These are phyloP conservation scores for Ciona savignyi DNA, from an alignment of 23 tunicate species.

Conservation along the genomic window DNA sequence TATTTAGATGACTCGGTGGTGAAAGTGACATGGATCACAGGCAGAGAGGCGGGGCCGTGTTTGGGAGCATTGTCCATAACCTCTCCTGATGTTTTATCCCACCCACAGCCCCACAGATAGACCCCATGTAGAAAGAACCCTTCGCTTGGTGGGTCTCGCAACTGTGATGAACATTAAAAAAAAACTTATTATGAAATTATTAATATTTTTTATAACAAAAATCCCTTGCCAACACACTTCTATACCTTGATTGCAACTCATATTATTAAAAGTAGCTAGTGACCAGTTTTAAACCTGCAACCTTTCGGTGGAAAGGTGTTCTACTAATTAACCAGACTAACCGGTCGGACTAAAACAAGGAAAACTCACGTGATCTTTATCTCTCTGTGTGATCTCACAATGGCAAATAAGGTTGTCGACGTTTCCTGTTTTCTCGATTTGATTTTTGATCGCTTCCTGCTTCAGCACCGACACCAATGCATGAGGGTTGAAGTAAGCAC, in stretches of 20 bases:
- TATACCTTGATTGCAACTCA: too few species aligned
- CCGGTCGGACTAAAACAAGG: too few species aligned
- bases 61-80: slow-evolving; percentile 77
- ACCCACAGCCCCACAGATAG: slow-evolving; percentile 77
- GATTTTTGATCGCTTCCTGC: slow-evolving; percentile 70
- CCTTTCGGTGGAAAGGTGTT: too few species aligned
- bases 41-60: slow-evolving; percentile 60
- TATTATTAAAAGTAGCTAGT: too few species aligned
- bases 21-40: slow-evolving; percentile 84
- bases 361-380: slow-evolving; percentile 84
- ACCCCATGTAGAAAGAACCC: slow-evolving; percentile 88
- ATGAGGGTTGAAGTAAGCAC: slow-evolving; percentile 75
- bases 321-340: too few species aligned
- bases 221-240: too few species aligned
- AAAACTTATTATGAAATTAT: neutral
- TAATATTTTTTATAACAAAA: too few species aligned
- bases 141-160: slow-evolving; percentile 90
- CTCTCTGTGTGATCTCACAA: slow-evolving; percentile 80
- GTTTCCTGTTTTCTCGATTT: slow-evolving; percentile 71
- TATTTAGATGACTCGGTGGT: slow-evolving; percentile 49
- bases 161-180: slow-evolving; percentile 28
- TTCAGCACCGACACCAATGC: slow-evolving; percentile 57
- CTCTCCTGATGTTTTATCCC: slow-evolving; percentile 90
- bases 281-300: too few species aligned
- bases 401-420: slow-evolving; percentile 79